Conservation (phyloP, 2,888 invertebrate species). For the Cotesia congregata region DNA sequence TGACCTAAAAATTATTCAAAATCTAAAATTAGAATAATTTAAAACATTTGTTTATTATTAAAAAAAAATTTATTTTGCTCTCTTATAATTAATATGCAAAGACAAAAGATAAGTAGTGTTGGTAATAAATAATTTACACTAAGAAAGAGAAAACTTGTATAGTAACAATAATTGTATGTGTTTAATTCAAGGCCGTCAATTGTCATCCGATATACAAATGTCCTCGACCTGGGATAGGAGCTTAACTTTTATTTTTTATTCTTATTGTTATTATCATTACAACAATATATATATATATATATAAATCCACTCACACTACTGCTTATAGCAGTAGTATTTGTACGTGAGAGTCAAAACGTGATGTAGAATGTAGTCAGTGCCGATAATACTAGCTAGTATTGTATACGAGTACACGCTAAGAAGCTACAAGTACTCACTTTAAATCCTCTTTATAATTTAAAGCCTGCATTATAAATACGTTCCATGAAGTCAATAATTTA, state of each 20-base stretch:
- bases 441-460: not conserved
- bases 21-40: no score
- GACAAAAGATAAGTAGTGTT: not conserved
- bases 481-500: not conserved
- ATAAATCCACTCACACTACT: not conserved
- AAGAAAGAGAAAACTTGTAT: not conserved
- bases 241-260: not conserved
- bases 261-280: not conserved
- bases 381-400: not conserved
- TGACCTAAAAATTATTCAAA: no score
- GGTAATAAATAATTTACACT: not conserved
- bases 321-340: not conserved
- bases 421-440: not conserved
- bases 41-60: no score
- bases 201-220: conserved; percentile 29
- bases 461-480: not conserved
- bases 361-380: not conserved
- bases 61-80: no score
- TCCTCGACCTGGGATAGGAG: conserved; percentile 24
- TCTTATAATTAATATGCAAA: not conserved
- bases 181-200: conserved; percentile 34
- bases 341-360: conserved; percentile 9
- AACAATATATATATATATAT: not conserved
- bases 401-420: not conserved
- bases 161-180: not conserved